phyloP scores from a whole-genome alignment of 2,888 invertebrate genomes.

The Sarcophaga rosellei region DNA sequence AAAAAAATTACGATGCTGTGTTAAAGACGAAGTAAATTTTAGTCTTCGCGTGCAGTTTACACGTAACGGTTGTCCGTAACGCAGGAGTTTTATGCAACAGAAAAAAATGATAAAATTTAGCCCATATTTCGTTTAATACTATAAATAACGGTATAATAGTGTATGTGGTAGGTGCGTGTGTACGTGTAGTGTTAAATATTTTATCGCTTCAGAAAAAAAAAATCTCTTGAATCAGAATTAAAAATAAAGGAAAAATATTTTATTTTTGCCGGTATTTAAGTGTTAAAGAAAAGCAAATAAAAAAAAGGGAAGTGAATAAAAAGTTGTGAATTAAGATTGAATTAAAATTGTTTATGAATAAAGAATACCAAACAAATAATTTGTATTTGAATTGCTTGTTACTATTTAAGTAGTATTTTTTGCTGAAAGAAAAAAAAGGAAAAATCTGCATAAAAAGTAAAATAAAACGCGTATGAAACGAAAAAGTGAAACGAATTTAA shows the following conservation, averaged over 20 bases:
- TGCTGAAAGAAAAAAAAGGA: too few species aligned
- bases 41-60: slow-evolving; percentile 80
- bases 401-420: too few species aligned
- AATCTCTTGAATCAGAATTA: not conserved
- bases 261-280: not conserved
- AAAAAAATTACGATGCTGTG: slow-evolving; percentile 57
- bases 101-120: slow-evolving; percentile 9
- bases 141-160: not conserved
- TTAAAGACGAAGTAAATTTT: slow-evolving; percentile 70
- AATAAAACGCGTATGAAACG: too few species aligned
- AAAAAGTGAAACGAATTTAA: too few species aligned
- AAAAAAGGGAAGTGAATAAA: too few species aligned
- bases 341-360: too few species aligned
- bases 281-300: too few species aligned
- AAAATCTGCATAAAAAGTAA: too few species aligned
- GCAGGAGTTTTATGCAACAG: slow-evolving; percentile 44
- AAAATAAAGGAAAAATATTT: not conserved
- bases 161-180: not conserved
- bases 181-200: not conserved
- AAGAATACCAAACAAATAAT: too few species aligned
- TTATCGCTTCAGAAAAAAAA: too few species aligned
- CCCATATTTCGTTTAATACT: slow-evolving; percentile 31
- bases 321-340: too few species aligned
- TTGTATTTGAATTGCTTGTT: too few species aligned
- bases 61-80: slow-evolving; percentile 73